Evolutionary conservation across 2,797 vertebrate genomes (phyloP).

Genomic region (Cossypha dichroa): DNA sequence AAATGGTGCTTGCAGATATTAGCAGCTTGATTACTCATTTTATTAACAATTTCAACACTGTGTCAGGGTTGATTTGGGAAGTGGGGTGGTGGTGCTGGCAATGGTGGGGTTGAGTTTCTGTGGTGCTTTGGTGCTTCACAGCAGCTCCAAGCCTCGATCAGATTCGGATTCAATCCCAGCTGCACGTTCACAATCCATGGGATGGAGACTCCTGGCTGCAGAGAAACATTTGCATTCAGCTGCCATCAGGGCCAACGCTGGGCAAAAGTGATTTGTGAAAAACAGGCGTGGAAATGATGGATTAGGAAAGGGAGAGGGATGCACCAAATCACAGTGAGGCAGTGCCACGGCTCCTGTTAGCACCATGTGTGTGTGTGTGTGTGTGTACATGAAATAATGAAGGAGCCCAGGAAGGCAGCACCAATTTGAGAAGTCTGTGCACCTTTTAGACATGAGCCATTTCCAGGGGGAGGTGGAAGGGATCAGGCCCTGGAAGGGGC

Average conservation of each 20-base stretch:
- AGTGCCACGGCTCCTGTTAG: rapidly evolving
- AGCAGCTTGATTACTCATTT: neutral
- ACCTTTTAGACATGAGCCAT: neutral
- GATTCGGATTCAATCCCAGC: rapidly evolving
- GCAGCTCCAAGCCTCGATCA: neutral
- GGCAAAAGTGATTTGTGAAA: neutral
- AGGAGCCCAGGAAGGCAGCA: neutral
- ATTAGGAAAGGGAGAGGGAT: neutral
- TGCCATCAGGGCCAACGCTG: neutral
- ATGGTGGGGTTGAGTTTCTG: neutral
- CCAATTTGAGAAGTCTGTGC: neutral
- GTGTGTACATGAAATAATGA: neutral
- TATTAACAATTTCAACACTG: neutral
- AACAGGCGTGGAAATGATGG: neutral
- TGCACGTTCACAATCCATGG: rapidly evolving
- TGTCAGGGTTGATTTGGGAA: neutral
- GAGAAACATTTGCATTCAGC: neutral
- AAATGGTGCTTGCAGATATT: conserved; percentile 26
- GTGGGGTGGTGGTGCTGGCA: rapidly evolving
- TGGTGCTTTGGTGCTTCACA: neutral
- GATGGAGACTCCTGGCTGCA: neutral
- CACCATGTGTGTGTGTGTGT: neutral
- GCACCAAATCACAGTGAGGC: neutral
- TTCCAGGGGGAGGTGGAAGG: neutral
- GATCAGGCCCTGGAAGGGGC: neutral